These are phyloP conservation scores for Drosophila nigrodunni DNA, from an alignment of 1,140 invertebrate genomes.

Conservation along the genomic window DNA sequence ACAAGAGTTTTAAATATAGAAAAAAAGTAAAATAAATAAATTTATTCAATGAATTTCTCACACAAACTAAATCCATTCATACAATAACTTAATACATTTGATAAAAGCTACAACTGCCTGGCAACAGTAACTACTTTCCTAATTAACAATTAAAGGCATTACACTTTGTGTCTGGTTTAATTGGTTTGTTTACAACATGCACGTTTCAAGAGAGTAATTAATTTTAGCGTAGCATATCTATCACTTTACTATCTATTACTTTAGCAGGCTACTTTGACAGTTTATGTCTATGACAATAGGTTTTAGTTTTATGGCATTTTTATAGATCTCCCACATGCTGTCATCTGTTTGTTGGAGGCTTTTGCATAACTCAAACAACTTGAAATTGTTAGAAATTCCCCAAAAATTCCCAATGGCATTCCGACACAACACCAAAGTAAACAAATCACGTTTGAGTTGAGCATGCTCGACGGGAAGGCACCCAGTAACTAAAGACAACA, in stretches of 20 bases:
- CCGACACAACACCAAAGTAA: slow-evolving; percentile 19
- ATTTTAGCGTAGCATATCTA: slow-evolving; percentile 4
- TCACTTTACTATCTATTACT: neutral
- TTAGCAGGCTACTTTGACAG: slow-evolving; percentile 30
- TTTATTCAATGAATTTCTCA: no score
- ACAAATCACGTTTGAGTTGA: slow-evolving; percentile 4
- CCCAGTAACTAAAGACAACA: neutral
- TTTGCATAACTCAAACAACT: slow-evolving; percentile 38
- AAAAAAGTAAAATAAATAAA: no score
- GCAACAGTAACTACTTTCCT: neutral
- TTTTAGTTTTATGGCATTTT: slow-evolving; percentile 38
- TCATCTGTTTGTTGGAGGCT: slow-evolving; percentile 24
- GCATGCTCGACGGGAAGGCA: neutral
- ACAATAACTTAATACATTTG: neutral
- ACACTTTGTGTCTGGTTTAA: slow-evolving; percentile 19
- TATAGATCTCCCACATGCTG: slow-evolving; percentile 46
- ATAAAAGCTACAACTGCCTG: neutral
- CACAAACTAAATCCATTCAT: no score
- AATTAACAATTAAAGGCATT: neutral
- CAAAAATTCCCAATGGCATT: slow-evolving; percentile 54
- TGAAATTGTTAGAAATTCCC: slow-evolving; percentile 57
- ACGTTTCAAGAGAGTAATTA: slow-evolving; percentile 14
- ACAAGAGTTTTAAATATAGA: no score
- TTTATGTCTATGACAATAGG: slow-evolving; percentile 31
- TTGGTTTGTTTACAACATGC: slow-evolving; percentile 33